Base-by-base conservation (phyloP, 2,888 invertebrate genomes). In the Lepetodrilus schrolli region DNA sequence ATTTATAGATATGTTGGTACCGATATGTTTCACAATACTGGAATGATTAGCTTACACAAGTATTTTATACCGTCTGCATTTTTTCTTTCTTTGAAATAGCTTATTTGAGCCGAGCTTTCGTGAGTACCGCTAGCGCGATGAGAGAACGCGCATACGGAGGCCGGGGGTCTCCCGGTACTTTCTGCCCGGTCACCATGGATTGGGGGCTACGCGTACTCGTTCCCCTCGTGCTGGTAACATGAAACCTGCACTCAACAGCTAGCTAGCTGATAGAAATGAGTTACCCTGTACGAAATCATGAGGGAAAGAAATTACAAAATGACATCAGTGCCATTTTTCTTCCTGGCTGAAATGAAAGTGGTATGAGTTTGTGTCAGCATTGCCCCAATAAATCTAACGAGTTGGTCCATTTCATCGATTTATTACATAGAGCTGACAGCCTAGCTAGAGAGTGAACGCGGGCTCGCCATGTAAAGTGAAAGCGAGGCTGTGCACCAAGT, bases 401-500 rank as follows among this genome's bases (percentile, higher is more conserved):
- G 43, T 13, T 17, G n/a, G 3, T 17, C 17, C 43, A 43, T 4
- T 43, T 17, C 43, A 43, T 43, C 43, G 43, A 43, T 43, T 17
- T 43, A n/a, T n/a, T n/a, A n/a, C 43, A 17, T 17, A 13, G n/a
- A 43, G n/a, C 43, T 43, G 43, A 43, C 43, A 43, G 17, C n/a
- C 58, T 10, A 21, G 50, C 50, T 17, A 50, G 50, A 30, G 10
- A 10, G 34, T n/a, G 58, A 58, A 34, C 26, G 26, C 13, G 58
- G 30, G 34, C 26, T 17, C 20, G 17, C 17, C 17, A 17, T 48
- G 58, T 34, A 51, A 65, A 13, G 47, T 48, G 72, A 72, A 72
- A 72, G 47, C 72, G 72, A 65, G 70, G 70, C 58, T 58, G 58
- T 65, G 74, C 71, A 74, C 74, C 66, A 71, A 74, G 74, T 74